Base-by-base conservation (phyloP, 1,140 invertebrate genomes). In the Nephotettix cincticeps region DNA sequence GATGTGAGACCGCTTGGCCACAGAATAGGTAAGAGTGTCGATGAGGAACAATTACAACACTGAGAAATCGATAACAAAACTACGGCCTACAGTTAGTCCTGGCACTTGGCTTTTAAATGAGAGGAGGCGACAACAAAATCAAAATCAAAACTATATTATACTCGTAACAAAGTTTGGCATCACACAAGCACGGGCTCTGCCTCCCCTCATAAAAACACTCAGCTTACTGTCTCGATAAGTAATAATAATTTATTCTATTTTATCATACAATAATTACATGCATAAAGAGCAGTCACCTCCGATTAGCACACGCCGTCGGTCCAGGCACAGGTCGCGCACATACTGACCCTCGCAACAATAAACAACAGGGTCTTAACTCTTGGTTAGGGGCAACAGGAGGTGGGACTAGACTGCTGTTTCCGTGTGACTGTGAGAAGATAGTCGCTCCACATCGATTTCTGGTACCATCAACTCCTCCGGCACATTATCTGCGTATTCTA, bases 381-480 rank as follows among this genome's bases (percentile, higher is more conserved):
- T 27, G 36, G 4, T 13, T 19, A 47, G 63, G 17, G 63, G 30
- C n/a, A 29, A 17, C 43, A 47, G 28, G 54, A 32, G 28, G 36
- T 32, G 30, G 69, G 64, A 72, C 86, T 94, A 95, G 79, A 95
- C 93, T 77, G 93, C 93, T 74, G 93, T 95, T 85, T 95, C 93
- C 75, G 93, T 95, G 84, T 96, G 93, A 86, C 92, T 94, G 85
- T 94, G 92, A 76, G 91, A 93, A 76, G 93, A 94, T 73, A 96
- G 87, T 73, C 93, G 89, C 83, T 95, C 93, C 77, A 95, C 92
- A 84, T 94, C 93, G 76, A 94, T 91, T 84, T 95, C 93, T 74
- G 91, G 92, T 79, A 94, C 90, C 80, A 91, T 90, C 79, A 95
- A 87, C 83, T 93, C 90, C 83, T 93, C 91, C 76, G 91, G 90